phyloP scores from a whole-genome alignment of 64 coral and sea anemone species.

The Montipora efflorescens region DNA sequence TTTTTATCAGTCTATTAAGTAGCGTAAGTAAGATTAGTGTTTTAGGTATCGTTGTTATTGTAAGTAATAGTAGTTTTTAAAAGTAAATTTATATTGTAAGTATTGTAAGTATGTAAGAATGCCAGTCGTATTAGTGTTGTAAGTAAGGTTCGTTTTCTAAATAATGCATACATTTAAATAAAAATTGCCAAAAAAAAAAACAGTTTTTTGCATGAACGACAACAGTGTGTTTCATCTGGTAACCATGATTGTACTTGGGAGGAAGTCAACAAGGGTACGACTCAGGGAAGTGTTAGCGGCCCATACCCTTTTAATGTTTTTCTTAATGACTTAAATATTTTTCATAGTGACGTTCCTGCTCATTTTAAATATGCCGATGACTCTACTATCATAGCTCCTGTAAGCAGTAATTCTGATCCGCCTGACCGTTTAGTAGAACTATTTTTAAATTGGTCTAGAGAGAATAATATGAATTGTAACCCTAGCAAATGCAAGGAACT shows the following conservation, averaged over 20 bases:
- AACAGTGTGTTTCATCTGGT: slow-evolving; percentile 3
- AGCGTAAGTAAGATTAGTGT: too few relatives aligned
- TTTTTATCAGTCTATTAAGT: too few relatives aligned
- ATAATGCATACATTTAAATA: too few relatives aligned
- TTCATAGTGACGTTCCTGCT: background rate
- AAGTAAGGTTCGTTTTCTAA: too few relatives aligned
- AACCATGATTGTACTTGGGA: slow-evolving; percentile 18
- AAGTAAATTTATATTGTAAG: too few relatives aligned
- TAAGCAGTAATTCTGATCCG: background rate
- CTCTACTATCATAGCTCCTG: background rate
- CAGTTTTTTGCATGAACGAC: background rate
- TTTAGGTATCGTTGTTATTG: too few relatives aligned
- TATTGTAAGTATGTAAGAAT: too few relatives aligned
- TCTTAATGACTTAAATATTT: slow-evolving; percentile 46
- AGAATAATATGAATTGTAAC: slow-evolving; percentile 44
- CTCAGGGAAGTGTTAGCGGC: slow-evolving; percentile 54
- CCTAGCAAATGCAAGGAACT: too few relatives aligned
- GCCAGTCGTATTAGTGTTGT: too few relatives aligned
- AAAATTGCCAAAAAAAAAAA: too few relatives aligned
- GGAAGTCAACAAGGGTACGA: slow-evolving; percentile 47
- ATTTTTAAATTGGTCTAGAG: slow-evolving; percentile 46
- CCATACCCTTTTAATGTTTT: slow-evolving; percentile 46
- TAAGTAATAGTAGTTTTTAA: too few relatives aligned
- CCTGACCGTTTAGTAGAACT: slow-evolving; percentile 8
- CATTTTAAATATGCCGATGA: slow-evolving; percentile 52